Conservation (phyloP, 2,888 invertebrate species). For the Leptura quadrifasciata region DNA sequence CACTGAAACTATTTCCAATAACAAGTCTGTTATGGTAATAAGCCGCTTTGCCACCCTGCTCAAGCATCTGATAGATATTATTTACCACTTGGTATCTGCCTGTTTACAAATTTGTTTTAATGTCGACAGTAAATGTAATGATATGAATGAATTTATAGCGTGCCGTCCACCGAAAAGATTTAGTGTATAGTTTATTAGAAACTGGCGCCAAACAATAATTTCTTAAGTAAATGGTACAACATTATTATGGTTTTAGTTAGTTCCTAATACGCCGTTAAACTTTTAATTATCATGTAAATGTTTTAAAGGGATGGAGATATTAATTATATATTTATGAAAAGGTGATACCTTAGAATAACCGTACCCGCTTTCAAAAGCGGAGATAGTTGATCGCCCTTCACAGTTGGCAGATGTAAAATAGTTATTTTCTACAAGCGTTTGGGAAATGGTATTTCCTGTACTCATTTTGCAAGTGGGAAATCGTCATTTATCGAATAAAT, state of each 20-base stretch:
- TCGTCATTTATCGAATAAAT: too few relatives aligned
- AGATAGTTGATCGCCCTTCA: background rate
- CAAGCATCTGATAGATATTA: conserved; percentile 58
- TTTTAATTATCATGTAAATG: conserved; percentile 13
- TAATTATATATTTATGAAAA: conserved; percentile 9
- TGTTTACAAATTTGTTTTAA: conserved; percentile 69
- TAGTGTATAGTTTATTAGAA: conserved; percentile 63
- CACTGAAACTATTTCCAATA: conserved; percentile 38
- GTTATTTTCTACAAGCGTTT: too few relatives aligned
- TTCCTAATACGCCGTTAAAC: background rate
- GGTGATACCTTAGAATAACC: background rate
- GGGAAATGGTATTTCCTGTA: too few relatives aligned
- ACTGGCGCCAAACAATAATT: conserved; percentile 60
- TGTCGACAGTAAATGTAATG: conserved; percentile 66
- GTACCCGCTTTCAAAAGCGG: background rate
- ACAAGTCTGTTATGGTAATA: conserved; percentile 64
- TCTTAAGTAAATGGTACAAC: conserved; percentile 52
- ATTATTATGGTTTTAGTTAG: conserved; percentile 20
- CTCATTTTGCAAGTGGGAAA: too few relatives aligned
- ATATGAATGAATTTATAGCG: conserved; percentile 66
- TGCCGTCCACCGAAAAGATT: conserved; percentile 58
- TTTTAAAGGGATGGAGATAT: background rate
- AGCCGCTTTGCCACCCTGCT: conserved; percentile 57
- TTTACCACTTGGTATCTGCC: conserved; percentile 61
- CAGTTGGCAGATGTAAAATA: background rate